Evolutionary conservation across 2,888 invertebrate species (phyloP), one percentile per base, ranked within the genome.

Genomic region (Oconnorella tubifera): DNA sequence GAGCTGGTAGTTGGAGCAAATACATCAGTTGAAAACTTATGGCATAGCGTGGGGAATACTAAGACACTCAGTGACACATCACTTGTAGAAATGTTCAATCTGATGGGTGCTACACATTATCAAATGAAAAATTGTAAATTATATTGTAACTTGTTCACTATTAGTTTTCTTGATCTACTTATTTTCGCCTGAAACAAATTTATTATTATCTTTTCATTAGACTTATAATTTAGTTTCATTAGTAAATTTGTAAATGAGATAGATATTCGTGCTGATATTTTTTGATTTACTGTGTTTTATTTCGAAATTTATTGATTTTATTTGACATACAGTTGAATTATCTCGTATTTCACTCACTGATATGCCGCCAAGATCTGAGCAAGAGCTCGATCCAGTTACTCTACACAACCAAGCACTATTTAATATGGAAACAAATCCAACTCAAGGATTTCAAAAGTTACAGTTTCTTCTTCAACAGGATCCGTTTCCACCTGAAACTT

Each of bases 61-160:
- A 84, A 93, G 65, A 90, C 90, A 0, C 85, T 99, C 65, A 96
- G 98, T 77, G 90, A 97, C 81, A 97, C 98, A 2, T 95, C 96
- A 27, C 86, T 99, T 2, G 92, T 99, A 14, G 99, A 99, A 84
- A 97, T 98, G 0, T 94, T 98, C 78, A 99, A 99, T 84, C 85
- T 99, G 28, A 98, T 98, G 85, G 96, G 98, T 10, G 98, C 98
- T 2, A 94, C 99, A 74, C 97, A 98, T 83, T 99, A 93, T 83
- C 92, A 95, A 80, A 86, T 91, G 59, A 90, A 90, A 80, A 91
- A 93, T 80, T 85, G 90, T 86, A 50, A 65, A 62, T 60, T n/a
- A 25, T 56, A 4, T 19, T n/a, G n/a, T n/a, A n/a, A n/a, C n/a
- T n/a, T n/a, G n/a, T n/a, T n/a, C n/a, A n/a, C n/a, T n/a, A n/a